These are phyloP conservation scores for Pharmacophagus antenor DNA, from an alignment of 2,888 invertebrate genomes.

Conservation along the genomic window DNA sequence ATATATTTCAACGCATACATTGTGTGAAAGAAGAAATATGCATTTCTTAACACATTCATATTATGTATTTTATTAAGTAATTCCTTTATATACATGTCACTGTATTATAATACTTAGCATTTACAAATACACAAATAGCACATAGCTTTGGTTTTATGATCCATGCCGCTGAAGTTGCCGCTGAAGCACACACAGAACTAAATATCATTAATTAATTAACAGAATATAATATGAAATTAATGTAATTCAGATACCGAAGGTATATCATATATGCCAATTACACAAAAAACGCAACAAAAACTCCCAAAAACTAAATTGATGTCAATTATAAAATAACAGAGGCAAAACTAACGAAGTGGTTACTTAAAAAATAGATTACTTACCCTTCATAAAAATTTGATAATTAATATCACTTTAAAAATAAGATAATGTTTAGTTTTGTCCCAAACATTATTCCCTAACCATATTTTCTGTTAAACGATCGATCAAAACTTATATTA, in stretches of 20 bases:
- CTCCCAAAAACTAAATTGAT: too few species aligned
- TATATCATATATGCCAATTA: too few species aligned
- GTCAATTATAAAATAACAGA: too few species aligned
- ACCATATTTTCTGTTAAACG: too few species aligned
- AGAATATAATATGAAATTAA: neutral
- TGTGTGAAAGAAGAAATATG: conserved; percentile 47
- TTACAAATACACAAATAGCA: conserved; percentile 47
- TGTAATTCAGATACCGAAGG: neutral
- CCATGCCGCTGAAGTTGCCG: conserved; percentile 33
- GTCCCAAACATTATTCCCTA: neutral
- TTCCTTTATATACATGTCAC: conserved; percentile 32
- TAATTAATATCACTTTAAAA: neutral
- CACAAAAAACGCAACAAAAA: too few species aligned
- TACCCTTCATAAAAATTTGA: neutral
- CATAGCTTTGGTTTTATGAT: conserved; percentile 60
- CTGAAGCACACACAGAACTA: neutral
- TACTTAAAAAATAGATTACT: too few species aligned
- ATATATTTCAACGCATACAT: conserved; percentile 48
- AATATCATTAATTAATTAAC: neutral
- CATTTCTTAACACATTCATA: conserved; percentile 43
- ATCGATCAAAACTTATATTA: too few species aligned
- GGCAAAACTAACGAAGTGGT: too few species aligned
- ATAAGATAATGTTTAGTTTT: neutral
- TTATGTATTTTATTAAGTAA: conserved; percentile 42
- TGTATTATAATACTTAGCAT: conserved; percentile 34